phyloP scores from a whole-genome alignment of 2,797 vertebrate species.

The Chiloscyllium punctatum region DNA sequence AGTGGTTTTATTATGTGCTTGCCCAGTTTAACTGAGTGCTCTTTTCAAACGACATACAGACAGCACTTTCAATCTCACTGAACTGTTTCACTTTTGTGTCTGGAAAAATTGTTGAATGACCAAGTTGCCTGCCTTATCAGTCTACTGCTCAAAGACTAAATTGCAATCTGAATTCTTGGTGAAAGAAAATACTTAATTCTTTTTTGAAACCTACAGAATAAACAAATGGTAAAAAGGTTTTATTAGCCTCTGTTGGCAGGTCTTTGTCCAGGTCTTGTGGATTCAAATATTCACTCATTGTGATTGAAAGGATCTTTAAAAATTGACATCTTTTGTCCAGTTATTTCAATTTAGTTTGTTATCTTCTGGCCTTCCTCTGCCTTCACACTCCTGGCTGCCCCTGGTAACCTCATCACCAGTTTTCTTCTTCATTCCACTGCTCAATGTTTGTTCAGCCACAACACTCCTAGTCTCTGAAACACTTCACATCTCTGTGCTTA shows the following conservation, averaged over 20 bases:
- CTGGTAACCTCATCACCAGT: not conserved
- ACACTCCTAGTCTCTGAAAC: not conserved
- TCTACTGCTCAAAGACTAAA: not conserved
- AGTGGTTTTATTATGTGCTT: conserved; percentile 35
- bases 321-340: not conserved
- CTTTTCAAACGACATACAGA: conserved; percentile 8
- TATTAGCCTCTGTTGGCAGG: not conserved
- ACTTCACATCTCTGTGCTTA: not conserved
- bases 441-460: not conserved
- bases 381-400: not conserved
- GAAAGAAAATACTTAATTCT: not conserved
- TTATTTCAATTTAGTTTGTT: not conserved
- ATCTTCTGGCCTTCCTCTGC: not conserved
- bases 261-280: not conserved
- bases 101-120: not conserved
- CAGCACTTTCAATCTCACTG: not conserved
- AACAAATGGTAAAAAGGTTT: not conserved
- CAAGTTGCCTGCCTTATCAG: conserved; percentile 2
- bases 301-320: not conserved
- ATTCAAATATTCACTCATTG: not conserved
- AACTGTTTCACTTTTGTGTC: not conserved
- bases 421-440: not conserved
- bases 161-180: not conserved
- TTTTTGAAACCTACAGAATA: not conserved
- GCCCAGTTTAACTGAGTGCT: conserved; percentile 7